phyloP scores from a whole-genome alignment of 2,113 vertebrate species.

The Bucco capensis region DNA sequence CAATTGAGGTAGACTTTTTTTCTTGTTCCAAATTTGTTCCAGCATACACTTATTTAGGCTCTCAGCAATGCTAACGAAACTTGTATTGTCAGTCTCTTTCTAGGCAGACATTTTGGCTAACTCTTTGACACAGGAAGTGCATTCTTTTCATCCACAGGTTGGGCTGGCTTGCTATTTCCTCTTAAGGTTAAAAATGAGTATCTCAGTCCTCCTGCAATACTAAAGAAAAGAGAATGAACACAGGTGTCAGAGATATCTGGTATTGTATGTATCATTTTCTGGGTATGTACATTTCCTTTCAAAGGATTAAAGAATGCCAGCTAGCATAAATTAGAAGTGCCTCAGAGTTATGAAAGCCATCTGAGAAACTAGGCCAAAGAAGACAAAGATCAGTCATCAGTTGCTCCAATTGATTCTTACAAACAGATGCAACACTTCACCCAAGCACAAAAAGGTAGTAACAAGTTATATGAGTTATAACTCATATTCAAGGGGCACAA shows the following conservation, averaged over 20 bases:
- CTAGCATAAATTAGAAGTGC: not conserved
- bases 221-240: constrained; percentile 45
- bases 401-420: not conserved
- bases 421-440: not conserved
- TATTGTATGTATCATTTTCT: not conserved
- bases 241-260: not conserved
- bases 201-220: constrained; percentile 85
- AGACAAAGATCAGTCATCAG: not conserved
- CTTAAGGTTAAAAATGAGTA: constrained; percentile 85
- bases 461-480: not conserved
- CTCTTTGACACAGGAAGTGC: not conserved
- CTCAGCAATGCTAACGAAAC: not conserved
- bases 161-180: constrained; percentile 18
- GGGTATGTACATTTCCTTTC: not conserved
- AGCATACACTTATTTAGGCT: not conserved
- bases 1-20: constrained; percentile 40
- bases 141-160: constrained; percentile 54
- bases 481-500: not conserved
- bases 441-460: not conserved
- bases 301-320: not conserved
- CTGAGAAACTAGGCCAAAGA: not conserved
- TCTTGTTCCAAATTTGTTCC: not conserved
- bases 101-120: constrained; percentile 7
- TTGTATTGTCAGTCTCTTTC: not conserved
- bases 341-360: not conserved